Evolutionary conservation across 2,113 vertebrate genomes (phyloP).

Genomic region (Periophthalmodon schlosseri): DNA sequence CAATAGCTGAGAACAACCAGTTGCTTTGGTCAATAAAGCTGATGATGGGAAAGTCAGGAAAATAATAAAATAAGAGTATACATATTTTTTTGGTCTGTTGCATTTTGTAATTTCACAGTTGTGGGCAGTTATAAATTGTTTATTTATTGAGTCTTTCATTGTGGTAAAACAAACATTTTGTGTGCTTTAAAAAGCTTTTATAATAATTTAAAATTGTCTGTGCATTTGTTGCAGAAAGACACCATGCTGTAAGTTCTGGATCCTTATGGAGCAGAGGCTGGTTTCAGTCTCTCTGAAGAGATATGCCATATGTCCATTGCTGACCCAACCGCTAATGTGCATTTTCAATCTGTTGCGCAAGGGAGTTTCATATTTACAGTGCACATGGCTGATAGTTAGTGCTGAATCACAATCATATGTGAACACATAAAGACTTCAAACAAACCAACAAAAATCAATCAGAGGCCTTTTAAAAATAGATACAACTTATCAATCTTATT

Average conservation of each 20-base stretch:
- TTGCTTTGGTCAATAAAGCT: not conserved
- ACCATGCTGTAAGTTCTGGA: constrained; percentile 54
- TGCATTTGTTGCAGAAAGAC: constrained; percentile 48
- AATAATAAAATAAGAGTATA: not conserved
- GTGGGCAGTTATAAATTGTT: not conserved
- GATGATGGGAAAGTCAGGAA: not conserved
- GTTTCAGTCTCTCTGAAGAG: constrained; percentile 73
- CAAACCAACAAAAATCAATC: too few species aligned
- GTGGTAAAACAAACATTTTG: not conserved
- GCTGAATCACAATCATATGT: too few species aligned
- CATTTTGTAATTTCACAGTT: not conserved
- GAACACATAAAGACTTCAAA: too few species aligned
- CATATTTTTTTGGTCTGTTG: not conserved
- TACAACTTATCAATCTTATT: constrained; percentile 15
- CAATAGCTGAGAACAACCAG: not conserved
- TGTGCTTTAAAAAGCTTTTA: not conserved
- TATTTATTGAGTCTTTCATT: not conserved
- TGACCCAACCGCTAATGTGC: too few species aligned
- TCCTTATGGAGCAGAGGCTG: constrained; percentile 37
- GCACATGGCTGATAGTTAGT: too few species aligned
- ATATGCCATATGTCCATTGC: constrained; percentile 48
- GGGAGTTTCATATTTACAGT: too few species aligned
- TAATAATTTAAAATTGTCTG: not conserved
- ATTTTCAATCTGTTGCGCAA: too few species aligned
- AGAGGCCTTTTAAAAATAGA: not conserved